Evolutionary conservation across 2,888 invertebrate species (phyloP), one percentile per base, ranked within the genome.

Genomic region (Gisinianus flammeolus): DNA sequence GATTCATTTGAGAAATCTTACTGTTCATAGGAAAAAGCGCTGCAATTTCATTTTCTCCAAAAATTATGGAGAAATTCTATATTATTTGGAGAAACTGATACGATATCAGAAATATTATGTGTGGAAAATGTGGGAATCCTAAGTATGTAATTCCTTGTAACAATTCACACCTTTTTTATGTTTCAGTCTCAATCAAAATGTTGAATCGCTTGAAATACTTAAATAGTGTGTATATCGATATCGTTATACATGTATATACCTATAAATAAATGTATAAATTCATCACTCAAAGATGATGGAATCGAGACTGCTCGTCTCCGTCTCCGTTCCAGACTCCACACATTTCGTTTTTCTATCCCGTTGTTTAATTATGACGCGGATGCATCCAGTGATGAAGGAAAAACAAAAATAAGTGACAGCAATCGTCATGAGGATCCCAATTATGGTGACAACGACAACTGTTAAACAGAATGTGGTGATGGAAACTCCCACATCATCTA

Each of bases 371-470:
- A 73, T 8, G 24, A 30, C 33, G 1, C 44, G 56, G 22, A 73
- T 26, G 62, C 62, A 35, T 19, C 33, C 22, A 31, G 73, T 26
- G 31, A 30, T 30, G 69, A 76, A 26, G 56, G 54, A 67, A 67
- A 67, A 76, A 52, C 56, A 56, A 68, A 76, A 76, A 31, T 67
- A 67, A 22, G 56, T 30, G 30, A 69, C 33, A 2, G 56, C 58
- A 24, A 56, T 22, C 0, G 44, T 26, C 4, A 76, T 31, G 2
- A 76, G 22, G 5, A 76, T 68, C 0, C 28, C 56, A 19, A 69
- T 69, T 5, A 76, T 31, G 12, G 52, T 19, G 16, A 76, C n/a
- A 10, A 67, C 58, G 6, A 76, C 19, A 4, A 68, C 24, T 22
- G 76, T 76, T 2, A 76, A 30, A 16, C 73, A 28, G 24, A 73